phyloP scores from a whole-genome alignment of 1,140 invertebrate genomes.

The Drosophila kurseongensis region DNA sequence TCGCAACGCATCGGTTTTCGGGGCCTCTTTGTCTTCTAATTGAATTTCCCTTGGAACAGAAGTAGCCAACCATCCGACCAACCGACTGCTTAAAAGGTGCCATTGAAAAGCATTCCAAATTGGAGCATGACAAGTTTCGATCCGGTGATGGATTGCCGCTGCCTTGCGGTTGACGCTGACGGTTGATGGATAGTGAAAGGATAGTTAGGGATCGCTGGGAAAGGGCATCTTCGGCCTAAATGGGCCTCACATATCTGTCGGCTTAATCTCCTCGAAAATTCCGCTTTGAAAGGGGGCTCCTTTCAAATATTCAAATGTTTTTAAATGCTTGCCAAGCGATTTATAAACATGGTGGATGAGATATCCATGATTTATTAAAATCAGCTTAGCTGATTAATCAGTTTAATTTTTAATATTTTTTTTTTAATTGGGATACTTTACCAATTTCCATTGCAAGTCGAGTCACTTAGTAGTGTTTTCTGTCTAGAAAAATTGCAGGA shows the following conservation, averaged over 20 bases:
- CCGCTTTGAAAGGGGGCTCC: neutral
- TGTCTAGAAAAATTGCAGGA: too few species aligned
- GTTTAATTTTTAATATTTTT: too few species aligned
- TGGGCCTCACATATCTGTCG: slow-evolving; percentile 1
- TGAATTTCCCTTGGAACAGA: slow-evolving; percentile 62
- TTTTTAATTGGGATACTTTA: too few species aligned
- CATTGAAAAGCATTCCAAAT: slow-evolving; percentile 79
- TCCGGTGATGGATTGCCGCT: slow-evolving; percentile 64
- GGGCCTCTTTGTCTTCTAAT: slow-evolving; percentile 65
- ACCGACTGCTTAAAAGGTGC: slow-evolving; percentile 47
- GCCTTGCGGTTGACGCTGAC: slow-evolving; percentile 58
- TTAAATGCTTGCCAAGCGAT: neutral
- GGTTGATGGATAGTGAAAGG: slow-evolving; percentile 47
- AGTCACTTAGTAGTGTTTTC: too few species aligned
- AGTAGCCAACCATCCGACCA: slow-evolving; percentile 1
- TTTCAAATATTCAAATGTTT: neutral
- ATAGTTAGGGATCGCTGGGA: slow-evolving; percentile 43
- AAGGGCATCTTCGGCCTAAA: neutral
- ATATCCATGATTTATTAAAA: neutral
- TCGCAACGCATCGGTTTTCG: slow-evolving; percentile 29
- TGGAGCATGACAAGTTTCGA: slow-evolving; percentile 69
- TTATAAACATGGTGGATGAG: neutral
- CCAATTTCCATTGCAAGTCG: too few species aligned
- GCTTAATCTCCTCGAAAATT: neutral
- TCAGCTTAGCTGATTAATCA: too few species aligned